A percentile compares a stretch with the other conserved stretches of the same genome.
phyloP scores from a whole-genome alignment of 2,797 vertebrate species.

The Sylvia borin region DNA sequence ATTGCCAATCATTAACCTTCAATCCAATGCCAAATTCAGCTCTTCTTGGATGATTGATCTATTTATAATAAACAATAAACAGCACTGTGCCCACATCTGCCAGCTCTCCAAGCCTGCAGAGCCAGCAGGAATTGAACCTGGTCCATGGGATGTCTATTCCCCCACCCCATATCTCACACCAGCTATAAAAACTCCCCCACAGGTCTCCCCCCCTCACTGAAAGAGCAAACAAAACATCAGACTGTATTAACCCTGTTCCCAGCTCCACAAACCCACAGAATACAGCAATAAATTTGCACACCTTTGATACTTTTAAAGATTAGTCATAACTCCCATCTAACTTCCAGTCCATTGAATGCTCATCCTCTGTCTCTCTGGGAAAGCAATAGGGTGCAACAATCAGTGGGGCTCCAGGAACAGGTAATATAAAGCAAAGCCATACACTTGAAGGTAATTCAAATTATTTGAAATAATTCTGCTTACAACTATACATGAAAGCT shows the following conservation, averaged over 20 bases:
- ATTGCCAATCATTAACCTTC: background rate
- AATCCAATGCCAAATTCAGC: background rate
- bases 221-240: background rate
- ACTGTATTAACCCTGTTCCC: background rate
- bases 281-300: background rate
- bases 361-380: background rate
- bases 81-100: background rate
- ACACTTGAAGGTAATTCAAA: background rate
- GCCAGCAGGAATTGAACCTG: background rate
- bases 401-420: background rate
- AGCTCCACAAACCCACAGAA: background rate
- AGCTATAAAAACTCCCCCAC: background rate
- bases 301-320: background rate
- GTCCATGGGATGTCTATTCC: background rate
- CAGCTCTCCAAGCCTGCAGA: background rate
- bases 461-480: background rate
- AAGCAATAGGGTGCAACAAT: background rate
- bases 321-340: background rate
- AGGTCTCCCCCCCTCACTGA: background rate
- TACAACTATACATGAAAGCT: background rate
- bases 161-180: background rate
- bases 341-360: background rate
- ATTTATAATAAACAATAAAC: background rate
- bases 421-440: background rate
- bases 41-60: rapidly evolving